Percentiles rank a stretch among this genome's conserved stretches.
These are phyloP conservation scores for Esox masquinongy DNA, from an alignment of 2,797 vertebrate species.

Conservation along the genomic window DNA sequence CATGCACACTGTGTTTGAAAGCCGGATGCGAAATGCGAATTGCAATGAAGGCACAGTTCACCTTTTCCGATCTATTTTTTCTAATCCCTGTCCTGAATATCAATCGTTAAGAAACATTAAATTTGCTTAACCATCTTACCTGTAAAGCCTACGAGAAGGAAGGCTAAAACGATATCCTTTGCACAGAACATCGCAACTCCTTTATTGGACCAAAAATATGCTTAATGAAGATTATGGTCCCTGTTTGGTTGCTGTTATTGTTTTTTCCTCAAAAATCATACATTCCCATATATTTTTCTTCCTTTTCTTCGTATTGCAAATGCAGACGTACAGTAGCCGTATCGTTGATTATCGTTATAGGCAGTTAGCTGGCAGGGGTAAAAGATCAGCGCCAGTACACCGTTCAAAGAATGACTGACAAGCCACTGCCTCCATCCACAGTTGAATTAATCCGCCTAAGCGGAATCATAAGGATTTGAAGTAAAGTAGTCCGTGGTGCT, in stretches of 20 bases:
- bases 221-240: slow-evolving; percentile 39
- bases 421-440: slow-evolving; percentile 62
- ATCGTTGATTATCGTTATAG: not conserved
- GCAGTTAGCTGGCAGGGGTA: not conserved
- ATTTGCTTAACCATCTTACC: slow-evolving; percentile 53
- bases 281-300: slow-evolving; percentile 51
- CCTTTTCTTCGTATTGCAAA: not conserved
- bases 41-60: not conserved
- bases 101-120: not conserved
- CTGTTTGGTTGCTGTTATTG: slow-evolving; percentile 29
- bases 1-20: not conserved
- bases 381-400: slow-evolving; percentile 68
- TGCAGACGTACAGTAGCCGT: not conserved
- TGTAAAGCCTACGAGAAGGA: slow-evolving; percentile 70
- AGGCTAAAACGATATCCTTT: slow-evolving; percentile 64
- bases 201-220: slow-evolving; percentile 52
- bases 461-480: slow-evolving; percentile 29
- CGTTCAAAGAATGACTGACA: slow-evolving; percentile 79
- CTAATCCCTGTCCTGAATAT: not conserved
- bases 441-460: slow-evolving; percentile 61
- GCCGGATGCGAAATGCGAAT: not conserved
- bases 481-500: slow-evolving; percentile 39
- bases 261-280: slow-evolving; percentile 41
- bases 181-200: slow-evolving; percentile 73
- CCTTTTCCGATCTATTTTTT: not conserved